Evolutionary conservation across 2,888 invertebrate species (phyloP).

Genomic region (Himalopsyche japonica): DNA sequence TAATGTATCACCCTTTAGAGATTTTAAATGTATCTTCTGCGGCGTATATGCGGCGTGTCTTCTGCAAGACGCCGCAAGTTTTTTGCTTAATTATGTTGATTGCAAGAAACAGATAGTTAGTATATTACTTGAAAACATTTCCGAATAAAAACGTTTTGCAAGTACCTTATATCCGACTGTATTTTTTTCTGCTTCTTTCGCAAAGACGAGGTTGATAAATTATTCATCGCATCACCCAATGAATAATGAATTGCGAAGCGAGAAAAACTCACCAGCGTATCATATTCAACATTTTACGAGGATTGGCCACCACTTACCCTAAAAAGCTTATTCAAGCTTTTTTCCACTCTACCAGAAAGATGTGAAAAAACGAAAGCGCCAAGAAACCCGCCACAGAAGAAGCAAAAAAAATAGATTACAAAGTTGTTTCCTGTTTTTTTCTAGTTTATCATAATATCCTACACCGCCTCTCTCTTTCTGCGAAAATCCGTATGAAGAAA

Average conservation of each 20-base stretch:
- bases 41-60: too few species aligned
- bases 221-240: conserved; percentile 2
- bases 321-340: not conserved
- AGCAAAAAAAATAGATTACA: conserved; percentile 17
- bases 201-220: not conserved
- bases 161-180: not conserved
- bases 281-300: conserved; percentile 2
- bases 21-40: too few species aligned
- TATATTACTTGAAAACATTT: not conserved
- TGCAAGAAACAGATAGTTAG: not conserved
- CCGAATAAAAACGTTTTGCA: not conserved
- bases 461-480: not conserved
- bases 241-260: conserved; percentile 4
- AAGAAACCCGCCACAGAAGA: not conserved
- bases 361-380: not conserved
- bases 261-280: conserved; percentile 2
- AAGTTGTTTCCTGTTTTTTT: conserved; percentile 19
- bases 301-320: not conserved
- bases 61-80: not conserved
- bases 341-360: not conserved
- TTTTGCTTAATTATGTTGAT: not conserved
- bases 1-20: too few species aligned
- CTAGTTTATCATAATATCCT: conserved; percentile 14
- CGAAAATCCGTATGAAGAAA: not conserved
- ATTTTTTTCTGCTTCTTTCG: not conserved